These are phyloP conservation scores for Bryconaethiops microstoma DNA, from an alignment of 2,797 vertebrate genomes.

Conservation along the genomic window DNA sequence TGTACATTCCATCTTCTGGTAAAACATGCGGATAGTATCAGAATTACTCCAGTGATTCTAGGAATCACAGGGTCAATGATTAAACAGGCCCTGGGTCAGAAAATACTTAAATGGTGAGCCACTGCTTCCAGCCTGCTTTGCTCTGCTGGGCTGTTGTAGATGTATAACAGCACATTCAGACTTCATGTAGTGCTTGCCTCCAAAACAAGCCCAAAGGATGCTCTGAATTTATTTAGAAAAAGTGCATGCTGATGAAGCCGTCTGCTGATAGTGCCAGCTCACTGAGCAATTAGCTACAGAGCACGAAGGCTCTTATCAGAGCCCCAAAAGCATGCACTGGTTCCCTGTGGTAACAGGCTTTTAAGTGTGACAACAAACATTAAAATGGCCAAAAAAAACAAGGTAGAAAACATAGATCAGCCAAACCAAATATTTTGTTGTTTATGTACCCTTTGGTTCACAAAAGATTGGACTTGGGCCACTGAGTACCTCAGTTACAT, in stretches of 20 bases:
- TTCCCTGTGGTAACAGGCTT: slow-evolving; percentile 9
- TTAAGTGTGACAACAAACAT: slow-evolving; percentile 12
- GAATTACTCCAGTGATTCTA: background rate
- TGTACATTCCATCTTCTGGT: slow-evolving; percentile 22
- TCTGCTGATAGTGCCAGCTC: background rate
- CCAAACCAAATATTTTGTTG: background rate
- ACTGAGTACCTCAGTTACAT: background rate
- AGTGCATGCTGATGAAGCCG: background rate
- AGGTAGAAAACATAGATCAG: background rate
- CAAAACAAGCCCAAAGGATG: background rate
- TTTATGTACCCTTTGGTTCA: background rate
- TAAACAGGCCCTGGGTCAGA: background rate
- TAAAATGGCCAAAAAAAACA: background rate
- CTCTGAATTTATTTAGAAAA: slow-evolving; percentile 5
- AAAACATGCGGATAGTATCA: background rate
- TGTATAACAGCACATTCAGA: background rate
- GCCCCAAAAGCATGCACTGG: background rate
- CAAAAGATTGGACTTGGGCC: background rate
- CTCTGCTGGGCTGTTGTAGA: background rate
- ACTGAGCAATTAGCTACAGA: slow-evolving; percentile 16
- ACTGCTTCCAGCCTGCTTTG: background rate
- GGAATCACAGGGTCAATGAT: background rate
- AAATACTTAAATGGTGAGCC: background rate
- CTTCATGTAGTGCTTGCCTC: background rate
- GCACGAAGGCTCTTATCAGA: slow-evolving; percentile 13